Conservation (phyloP, 2,113 vertebrate genomes). For the Seriola dumerili region DNA sequence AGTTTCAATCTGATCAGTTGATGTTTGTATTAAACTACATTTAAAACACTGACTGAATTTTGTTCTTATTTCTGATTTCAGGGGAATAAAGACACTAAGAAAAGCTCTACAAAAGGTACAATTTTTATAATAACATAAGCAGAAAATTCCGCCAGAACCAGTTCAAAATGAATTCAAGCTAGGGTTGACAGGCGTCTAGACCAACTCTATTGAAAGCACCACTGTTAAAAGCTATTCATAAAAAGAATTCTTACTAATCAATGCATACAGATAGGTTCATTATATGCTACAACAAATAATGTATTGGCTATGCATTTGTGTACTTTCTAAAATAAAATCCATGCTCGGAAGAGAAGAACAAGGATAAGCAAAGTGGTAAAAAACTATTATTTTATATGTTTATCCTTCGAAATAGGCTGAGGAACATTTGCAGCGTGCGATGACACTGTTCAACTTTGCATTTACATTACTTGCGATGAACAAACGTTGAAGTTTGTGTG, state of each 20-base stretch:
- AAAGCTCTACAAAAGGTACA: slow-evolving; percentile 81
- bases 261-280: no score
- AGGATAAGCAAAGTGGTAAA: background rate
- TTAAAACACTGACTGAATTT: background rate
- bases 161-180: background rate
- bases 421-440: no score
- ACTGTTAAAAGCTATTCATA: no score
- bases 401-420: no score
- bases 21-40: background rate
- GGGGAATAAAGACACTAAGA: slow-evolving; percentile 79
- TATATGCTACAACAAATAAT: no score
- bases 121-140: background rate
- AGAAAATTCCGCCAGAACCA: background rate
- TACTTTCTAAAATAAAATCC: background rate
- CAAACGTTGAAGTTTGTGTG: no score
- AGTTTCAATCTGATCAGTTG: background rate
- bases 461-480: no score
- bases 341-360: background rate
- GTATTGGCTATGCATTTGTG: no score
- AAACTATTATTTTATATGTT: background rate
- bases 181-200: background rate
- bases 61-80: slow-evolving; percentile 43
- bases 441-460: no score
- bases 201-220: background rate
- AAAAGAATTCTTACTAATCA: no score